phyloP scores from a whole-genome alignment of 2,797 vertebrate species.

The Iguana delicatissima region DNA sequence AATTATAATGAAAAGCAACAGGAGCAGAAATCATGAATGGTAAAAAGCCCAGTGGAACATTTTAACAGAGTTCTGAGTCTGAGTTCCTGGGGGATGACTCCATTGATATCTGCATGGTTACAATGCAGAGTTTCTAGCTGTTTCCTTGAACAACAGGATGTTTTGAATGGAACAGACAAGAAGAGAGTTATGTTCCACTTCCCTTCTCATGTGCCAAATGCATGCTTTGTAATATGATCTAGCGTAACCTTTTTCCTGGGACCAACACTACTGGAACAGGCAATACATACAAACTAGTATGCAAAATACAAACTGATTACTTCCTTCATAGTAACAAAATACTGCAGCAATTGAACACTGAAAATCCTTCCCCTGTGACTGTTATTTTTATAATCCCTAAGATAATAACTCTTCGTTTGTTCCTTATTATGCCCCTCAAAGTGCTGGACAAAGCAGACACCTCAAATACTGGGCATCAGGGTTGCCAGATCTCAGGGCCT shows the following conservation, averaged over 20 bases:
- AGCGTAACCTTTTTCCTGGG: background rate
- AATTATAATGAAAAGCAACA: constrained; percentile 18
- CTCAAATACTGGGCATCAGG: background rate
- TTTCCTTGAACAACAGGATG: background rate
- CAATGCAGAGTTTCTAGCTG: background rate
- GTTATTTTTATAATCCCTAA: background rate
- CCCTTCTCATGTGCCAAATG: background rate
- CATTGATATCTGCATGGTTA: constrained; percentile 18
- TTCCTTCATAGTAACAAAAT: background rate
- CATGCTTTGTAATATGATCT: background rate
- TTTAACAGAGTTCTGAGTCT: background rate
- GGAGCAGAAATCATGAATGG: constrained; percentile 5
- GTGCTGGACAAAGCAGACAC: background rate
- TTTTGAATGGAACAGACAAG: background rate
- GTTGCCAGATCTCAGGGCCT: no score
- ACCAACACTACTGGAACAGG: background rate
- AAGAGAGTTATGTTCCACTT: background rate
- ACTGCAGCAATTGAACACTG: background rate
- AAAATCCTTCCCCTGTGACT: background rate
- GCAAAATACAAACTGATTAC: background rate
- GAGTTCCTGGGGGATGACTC: background rate
- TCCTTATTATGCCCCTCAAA: background rate
- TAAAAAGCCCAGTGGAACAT: background rate
- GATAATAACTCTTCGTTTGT: background rate
- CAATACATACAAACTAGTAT: background rate